Percentiles rank a stretch among this genome's conserved stretches.
Conservation (phyloP, 2,888 invertebrate genomes). For the Caenorhabditis uteleia region DNA sequence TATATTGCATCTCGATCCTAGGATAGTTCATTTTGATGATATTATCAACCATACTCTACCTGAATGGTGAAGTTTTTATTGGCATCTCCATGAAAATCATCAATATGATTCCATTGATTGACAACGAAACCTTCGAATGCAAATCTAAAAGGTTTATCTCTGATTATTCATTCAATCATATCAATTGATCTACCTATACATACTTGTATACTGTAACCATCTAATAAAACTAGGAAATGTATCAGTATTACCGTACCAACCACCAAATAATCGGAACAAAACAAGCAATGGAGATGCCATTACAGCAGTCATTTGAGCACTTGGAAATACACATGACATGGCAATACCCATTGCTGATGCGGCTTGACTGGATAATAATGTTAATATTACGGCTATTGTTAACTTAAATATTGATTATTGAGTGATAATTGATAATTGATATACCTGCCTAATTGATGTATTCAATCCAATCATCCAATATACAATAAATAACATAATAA, state of each 20-base stretch:
- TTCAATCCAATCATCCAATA: conserved; percentile 84
- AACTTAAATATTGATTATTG: conserved; percentile 6
- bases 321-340: conserved; percentile 35
- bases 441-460: conserved; percentile 32
- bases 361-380: conserved; percentile 17
- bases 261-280: conserved; percentile 62
- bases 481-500: conserved; percentile 82
- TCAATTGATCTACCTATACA: conserved; percentile 28
- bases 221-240: conserved; percentile 59
- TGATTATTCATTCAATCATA: background rate
- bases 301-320: conserved; percentile 32
- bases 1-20: conserved; percentile 39
- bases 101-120: conserved; percentile 48
- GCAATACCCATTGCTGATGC: conserved; percentile 29
- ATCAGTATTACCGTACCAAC: conserved; percentile 61
- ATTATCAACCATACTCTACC: background rate
- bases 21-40: background rate
- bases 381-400: conserved; percentile 4
- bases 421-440: background rate
- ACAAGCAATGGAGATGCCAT: conserved; percentile 61
- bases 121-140: conserved; percentile 72
- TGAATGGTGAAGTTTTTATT: conserved; percentile 1
- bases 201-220: conserved; percentile 54
- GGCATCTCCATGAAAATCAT: conserved; percentile 16
- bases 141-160: conserved; percentile 32